These are phyloP conservation scores for Alcis repandata DNA, from an alignment of 2,888 invertebrate species.

Conservation along the genomic window DNA sequence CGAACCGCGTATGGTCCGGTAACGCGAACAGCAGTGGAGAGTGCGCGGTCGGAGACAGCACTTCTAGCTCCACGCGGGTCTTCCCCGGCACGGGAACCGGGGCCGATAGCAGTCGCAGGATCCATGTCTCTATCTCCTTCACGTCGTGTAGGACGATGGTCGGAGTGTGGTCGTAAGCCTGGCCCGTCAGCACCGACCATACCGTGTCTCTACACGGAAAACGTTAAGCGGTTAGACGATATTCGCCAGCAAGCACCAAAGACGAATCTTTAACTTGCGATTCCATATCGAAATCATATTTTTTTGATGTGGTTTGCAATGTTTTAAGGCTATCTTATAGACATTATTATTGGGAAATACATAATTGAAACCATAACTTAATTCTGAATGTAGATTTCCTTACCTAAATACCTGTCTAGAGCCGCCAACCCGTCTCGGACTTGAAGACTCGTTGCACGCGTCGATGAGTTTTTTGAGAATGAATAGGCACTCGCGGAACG, in stretches of 20 bases:
- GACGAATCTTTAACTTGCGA: not conserved
- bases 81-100: constrained; percentile 99
- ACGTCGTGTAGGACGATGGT: constrained; percentile 98
- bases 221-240: not conserved
- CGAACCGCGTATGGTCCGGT: constrained; percentile 98
- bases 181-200: constrained; percentile 97
- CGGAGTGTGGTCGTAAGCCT: constrained; percentile 92
- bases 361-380: too few species aligned
- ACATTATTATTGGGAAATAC: too few species aligned
- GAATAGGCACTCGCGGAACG: constrained; percentile 98
- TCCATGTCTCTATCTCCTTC: constrained; percentile 99
- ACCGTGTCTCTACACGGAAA: constrained; percentile 95
- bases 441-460: constrained; percentile 98
- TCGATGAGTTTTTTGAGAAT: constrained; percentile 98
- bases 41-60: constrained; percentile 94
- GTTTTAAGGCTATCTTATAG: too few species aligned
- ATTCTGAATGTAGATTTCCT: constrained; percentile 41
- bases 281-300: too few species aligned
- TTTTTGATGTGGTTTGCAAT: too few species aligned
- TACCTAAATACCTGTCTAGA: constrained; percentile 95
- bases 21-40: constrained; percentile 96
- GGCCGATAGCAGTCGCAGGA: constrained; percentile 96
- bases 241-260: not conserved
- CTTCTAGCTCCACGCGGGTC: constrained; percentile 93
- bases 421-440: constrained; percentile 95